These are phyloP conservation scores for Conomelus anceps DNA, from an alignment of 2,888 invertebrate species.

Conservation along the genomic window DNA sequence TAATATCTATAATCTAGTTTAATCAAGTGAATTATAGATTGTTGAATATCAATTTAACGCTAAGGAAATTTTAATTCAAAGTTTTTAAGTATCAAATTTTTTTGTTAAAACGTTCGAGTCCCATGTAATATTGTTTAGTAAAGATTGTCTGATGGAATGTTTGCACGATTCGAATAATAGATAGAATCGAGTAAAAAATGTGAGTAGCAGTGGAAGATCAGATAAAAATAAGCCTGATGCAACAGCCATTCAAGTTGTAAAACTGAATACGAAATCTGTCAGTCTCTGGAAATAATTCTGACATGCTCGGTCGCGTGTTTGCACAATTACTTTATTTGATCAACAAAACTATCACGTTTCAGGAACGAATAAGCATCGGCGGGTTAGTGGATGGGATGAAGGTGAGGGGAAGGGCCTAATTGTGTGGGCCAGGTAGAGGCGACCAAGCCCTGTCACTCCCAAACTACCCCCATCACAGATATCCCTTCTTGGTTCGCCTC, in stretches of 20 bases:
- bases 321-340: conserved; percentile 9
- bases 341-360: conserved; percentile 10
- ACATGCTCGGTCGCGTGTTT: conserved; percentile 9
- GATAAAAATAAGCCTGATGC: background rate
- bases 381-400: background rate
- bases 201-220: background rate
- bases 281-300: background rate
- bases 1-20: no score
- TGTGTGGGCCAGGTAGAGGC: conserved; percentile 8
- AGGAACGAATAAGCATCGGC: background rate
- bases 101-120: no score
- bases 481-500: background rate
- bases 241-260: background rate
- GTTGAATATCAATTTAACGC: background rate
- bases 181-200: background rate
- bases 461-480: conserved; percentile 5
- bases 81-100: background rate
- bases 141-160: background rate
- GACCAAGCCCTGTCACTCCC: conserved; percentile 4
- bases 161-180: background rate
- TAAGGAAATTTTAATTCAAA: background rate
- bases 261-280: background rate
- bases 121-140: background rate
- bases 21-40: background rate
- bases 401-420: background rate